Conservation (phyloP, 1,140 invertebrate genomes). For the Proctacanthus coquilletti region DNA sequence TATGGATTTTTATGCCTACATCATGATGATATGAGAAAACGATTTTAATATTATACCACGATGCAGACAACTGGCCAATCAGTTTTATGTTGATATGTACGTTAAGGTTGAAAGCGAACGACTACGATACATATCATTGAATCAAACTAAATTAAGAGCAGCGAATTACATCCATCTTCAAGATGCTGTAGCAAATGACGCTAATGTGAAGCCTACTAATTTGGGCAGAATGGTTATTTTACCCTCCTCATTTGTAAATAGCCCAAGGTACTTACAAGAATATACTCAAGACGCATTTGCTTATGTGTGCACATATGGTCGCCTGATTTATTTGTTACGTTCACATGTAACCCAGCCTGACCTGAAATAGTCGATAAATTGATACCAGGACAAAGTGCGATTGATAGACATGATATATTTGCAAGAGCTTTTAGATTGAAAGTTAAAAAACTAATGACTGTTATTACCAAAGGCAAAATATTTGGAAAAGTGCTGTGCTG, state of each 20-base stretch:
- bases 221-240: slow-evolving; percentile 28
- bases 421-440: slow-evolving; percentile 34
- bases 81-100: no score
- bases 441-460: slow-evolving; percentile 30
- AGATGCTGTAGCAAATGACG: slow-evolving; percentile 16
- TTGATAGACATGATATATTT: slow-evolving; percentile 22
- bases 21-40: no score
- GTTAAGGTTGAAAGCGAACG: slow-evolving; percentile 32
- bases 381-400: slow-evolving; percentile 15
- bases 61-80: no score
- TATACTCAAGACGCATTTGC: slow-evolving; percentile 33
- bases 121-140: slow-evolving; percentile 26
- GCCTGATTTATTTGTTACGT: slow-evolving; percentile 30
- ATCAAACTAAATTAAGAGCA: slow-evolving; percentile 31
- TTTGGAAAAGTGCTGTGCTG: no score
- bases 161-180: slow-evolving; percentile 31
- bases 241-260: slow-evolving; percentile 27
- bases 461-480: no score
- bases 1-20: no score
- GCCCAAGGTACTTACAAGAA: slow-evolving; percentile 33
- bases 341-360: slow-evolving; percentile 35
- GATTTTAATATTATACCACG: no score
- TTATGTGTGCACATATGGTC: slow-evolving; percentile 31
- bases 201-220: slow-evolving; percentile 15
- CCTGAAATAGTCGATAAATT: slow-evolving; percentile 20